Percentiles rank a stretch among this genome's conserved stretches.
Conservation (phyloP, 1,140 invertebrate genomes). For the Drosophila gunungcola region DNA sequence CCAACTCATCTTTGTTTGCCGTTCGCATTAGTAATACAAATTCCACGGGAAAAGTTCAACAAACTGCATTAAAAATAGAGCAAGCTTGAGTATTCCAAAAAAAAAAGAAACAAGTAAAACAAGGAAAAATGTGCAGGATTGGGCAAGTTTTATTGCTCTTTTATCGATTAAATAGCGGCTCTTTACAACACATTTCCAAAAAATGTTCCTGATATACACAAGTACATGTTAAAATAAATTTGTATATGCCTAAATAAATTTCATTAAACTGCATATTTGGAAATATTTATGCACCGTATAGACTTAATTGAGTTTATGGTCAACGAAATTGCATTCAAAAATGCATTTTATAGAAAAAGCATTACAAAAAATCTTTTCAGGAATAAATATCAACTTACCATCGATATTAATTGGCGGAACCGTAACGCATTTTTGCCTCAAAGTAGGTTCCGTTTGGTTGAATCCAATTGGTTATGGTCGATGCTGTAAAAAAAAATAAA, state of each 20-base stretch:
- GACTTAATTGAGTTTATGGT: slow-evolving; percentile 40
- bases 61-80: slow-evolving; percentile 73
- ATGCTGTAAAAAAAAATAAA: slow-evolving; percentile 33
- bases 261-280: slow-evolving; percentile 21
- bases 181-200: no score
- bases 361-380: slow-evolving; percentile 27
- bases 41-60: slow-evolving; percentile 65
- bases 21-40: slow-evolving; percentile 70
- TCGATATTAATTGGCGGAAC: slow-evolving; percentile 34
- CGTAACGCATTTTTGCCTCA: slow-evolving; percentile 22
- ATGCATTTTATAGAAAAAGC: slow-evolving; percentile 23
- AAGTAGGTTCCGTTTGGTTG: slow-evolving; percentile 35
- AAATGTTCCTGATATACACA: no score
- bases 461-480: slow-evolving; percentile 20
- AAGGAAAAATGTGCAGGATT: slow-evolving; percentile 4
- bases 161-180: neutral
- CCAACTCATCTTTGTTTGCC: slow-evolving; percentile 55
- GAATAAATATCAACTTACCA: slow-evolving; percentile 55
- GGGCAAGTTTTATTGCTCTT: slow-evolving; percentile 2
- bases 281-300: slow-evolving; percentile 17
- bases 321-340: slow-evolving; percentile 23
- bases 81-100: slow-evolving; percentile 15
- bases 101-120: neutral
- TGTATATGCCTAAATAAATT: slow-evolving; percentile 3
- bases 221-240: no score